Evolutionary conservation across 2,113 vertebrate species (phyloP).

Genomic region (Plecotus auritus): DNA sequence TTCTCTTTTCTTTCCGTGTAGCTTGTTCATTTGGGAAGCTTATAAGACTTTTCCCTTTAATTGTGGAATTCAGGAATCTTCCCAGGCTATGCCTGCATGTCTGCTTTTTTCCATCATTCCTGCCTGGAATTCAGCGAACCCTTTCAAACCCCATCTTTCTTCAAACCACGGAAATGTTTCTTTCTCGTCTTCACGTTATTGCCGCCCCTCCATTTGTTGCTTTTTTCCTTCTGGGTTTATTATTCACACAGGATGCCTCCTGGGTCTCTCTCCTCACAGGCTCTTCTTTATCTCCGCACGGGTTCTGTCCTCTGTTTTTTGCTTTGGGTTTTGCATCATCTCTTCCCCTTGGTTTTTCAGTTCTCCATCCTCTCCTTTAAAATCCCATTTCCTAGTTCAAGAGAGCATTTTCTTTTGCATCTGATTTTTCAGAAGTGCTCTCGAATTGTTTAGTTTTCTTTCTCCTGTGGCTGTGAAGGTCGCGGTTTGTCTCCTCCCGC

Average conservation of each 20-base stretch:
- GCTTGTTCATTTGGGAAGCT: neutral
- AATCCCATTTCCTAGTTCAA: neutral
- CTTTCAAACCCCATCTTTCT: constrained; percentile 45
- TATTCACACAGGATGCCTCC: neutral
- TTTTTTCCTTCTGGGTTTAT: constrained; percentile 21
- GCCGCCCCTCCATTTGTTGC: neutral
- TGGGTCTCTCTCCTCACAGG: neutral
- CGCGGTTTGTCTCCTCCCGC: neutral
- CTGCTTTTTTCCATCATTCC: constrained; percentile 61
- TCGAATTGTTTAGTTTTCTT: neutral
- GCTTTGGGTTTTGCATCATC: neutral
- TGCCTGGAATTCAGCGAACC: constrained; percentile 61
- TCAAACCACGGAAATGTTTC: constrained; percentile 49
- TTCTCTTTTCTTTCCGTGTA: neutral
- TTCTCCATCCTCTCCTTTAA: neutral
- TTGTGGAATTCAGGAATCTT: constrained; percentile 42
- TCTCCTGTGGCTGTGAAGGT: neutral
- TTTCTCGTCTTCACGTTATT: constrained; percentile 33
- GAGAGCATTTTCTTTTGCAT: neutral
- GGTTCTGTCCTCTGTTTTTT: neutral
- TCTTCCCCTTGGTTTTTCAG: neutral
- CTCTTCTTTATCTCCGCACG: neutral
- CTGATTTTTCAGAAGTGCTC: neutral
- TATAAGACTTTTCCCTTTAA: constrained; percentile 49
- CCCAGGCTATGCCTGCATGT: constrained; percentile 35